A percentile compares a stretch with the other conserved stretches of the same genome.
Conservation (phyloP, 2,113 vertebrate genomes). For the Ascaphus truei region DNA sequence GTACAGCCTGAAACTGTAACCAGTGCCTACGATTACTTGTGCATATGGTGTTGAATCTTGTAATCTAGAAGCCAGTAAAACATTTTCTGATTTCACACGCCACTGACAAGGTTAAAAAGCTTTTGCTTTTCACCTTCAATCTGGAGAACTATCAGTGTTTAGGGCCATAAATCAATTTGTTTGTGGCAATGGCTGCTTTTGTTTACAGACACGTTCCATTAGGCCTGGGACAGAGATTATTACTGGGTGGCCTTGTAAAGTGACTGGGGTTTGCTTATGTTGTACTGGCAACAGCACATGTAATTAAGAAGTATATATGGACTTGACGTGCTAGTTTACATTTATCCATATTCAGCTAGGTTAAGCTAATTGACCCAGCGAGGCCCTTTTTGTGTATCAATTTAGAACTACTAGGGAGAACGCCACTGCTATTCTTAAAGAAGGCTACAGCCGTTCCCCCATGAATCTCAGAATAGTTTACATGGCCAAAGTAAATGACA, state of each 20-base stretch:
- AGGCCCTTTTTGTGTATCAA: neutral
- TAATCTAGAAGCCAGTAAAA: no score
- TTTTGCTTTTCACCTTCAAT: no score
- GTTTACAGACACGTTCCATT: slow-evolving; percentile 27
- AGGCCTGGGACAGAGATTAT: slow-evolving; percentile 12
- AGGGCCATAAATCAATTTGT: neutral
- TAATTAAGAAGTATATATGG: slow-evolving; percentile 8
- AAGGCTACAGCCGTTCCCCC: no score
- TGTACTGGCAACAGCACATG: slow-evolving; percentile 8
- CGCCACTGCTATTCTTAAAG: no score
- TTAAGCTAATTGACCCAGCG: slow-evolving; percentile 29
- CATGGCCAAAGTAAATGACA: no score
- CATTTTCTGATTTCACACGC: no score
- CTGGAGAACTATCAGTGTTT: neutral
- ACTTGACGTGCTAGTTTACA: slow-evolving; percentile 13
- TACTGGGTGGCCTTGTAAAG: slow-evolving; percentile 21
- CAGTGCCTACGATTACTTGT: no score
- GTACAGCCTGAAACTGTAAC: no score
- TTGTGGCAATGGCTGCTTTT: slow-evolving; percentile 6
- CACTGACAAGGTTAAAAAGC: no score
- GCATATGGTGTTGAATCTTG: no score
- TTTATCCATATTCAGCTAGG: slow-evolving; percentile 24
- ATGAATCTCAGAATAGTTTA: no score
- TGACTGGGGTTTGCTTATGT: slow-evolving; percentile 21
- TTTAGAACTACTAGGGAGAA: neutral